Evolutionary conservation across 2,113 vertebrate species (phyloP).

Genomic region (Stegostoma tigrinum): DNA sequence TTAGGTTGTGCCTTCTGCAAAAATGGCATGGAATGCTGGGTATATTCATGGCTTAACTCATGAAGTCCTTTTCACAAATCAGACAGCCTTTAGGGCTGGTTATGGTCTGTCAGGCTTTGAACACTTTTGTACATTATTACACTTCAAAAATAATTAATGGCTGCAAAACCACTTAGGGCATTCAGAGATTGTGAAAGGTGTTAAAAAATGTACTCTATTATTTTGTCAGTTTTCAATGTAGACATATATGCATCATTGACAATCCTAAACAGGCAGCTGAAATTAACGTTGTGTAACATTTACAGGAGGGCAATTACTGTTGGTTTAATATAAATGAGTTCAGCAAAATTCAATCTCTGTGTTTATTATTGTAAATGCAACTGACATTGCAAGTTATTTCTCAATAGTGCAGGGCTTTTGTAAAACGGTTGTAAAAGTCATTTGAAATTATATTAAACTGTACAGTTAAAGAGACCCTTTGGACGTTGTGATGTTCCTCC

Average conservation of each 20-base stretch:
- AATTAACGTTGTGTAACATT: not conserved
- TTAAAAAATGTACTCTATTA: not conserved
- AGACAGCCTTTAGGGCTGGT: not conserved
- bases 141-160: slow-evolving; percentile 7
- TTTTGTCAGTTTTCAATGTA: not conserved
- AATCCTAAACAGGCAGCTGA: not conserved
- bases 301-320: not conserved
- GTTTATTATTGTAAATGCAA: not conserved
- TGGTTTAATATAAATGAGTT: not conserved
- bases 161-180: not conserved
- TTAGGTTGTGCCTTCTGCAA: not conserved
- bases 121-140: not conserved
- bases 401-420: not conserved
- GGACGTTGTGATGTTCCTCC: too few species aligned
- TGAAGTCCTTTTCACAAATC: not conserved
- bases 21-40: not conserved
- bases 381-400: not conserved
- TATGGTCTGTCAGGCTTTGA: not conserved
- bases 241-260: not conserved
- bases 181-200: not conserved
- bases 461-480: not conserved
- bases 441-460: not conserved
- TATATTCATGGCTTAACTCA: not conserved
- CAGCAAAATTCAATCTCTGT: not conserved
- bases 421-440: not conserved